phyloP scores from a whole-genome alignment of 2,113 vertebrate species.

The Herpetotheres cachinnans region DNA sequence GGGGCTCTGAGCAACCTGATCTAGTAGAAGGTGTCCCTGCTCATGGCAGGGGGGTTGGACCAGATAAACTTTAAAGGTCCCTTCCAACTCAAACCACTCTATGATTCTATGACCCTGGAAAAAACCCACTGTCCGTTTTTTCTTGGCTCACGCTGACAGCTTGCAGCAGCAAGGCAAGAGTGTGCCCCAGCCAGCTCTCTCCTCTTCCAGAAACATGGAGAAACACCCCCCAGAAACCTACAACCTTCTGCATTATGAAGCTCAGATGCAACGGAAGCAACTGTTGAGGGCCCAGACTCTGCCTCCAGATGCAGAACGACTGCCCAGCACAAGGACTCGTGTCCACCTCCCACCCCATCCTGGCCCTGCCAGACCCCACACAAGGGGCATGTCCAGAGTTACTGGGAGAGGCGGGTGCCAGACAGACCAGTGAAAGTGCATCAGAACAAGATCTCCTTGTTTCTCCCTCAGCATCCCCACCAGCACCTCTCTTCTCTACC shows the following conservation, averaged over 20 bases:
- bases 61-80: background rate
- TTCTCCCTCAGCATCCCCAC: background rate
- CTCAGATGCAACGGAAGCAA: background rate
- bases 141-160: background rate
- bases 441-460: background rate
- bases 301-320: background rate
- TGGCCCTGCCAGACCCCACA: background rate
- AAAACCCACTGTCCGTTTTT: background rate
- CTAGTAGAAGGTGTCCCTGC: background rate
- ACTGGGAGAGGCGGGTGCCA: background rate
- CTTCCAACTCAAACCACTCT: background rate
- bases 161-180: background rate
- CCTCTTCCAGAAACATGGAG: background rate
- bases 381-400: background rate
- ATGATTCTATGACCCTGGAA: background rate
- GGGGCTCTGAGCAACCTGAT: background rate
- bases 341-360: background rate
- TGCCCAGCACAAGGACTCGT: background rate
- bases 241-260: background rate
- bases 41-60: background rate
- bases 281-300: background rate
- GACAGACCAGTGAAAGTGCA: rapidly evolving
- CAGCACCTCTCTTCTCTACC: background rate
- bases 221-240: background rate
- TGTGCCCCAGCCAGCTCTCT: background rate